Conservation (phyloP, 2,888 invertebrate species). For the Cordylochernes scorpioides region DNA sequence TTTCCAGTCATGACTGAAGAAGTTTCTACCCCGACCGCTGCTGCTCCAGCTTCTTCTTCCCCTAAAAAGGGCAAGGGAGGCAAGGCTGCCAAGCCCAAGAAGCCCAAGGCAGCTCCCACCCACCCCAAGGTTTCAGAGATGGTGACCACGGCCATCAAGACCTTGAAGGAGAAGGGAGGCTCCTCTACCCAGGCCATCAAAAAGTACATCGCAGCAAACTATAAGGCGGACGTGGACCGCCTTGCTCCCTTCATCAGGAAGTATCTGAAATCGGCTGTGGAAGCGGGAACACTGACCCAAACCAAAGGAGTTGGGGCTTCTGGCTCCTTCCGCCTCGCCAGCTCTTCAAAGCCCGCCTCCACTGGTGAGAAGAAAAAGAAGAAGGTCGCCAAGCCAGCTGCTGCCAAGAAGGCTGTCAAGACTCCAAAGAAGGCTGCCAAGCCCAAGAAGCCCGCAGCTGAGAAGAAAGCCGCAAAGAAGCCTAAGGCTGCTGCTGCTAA, state of each 20-base stretch:
- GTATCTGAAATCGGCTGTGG: constrained; percentile 31
- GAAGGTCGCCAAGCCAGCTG: not conserved
- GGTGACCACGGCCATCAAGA: constrained; percentile 29
- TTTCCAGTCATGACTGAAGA: no score
- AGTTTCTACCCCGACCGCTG: no score
- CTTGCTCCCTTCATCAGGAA: constrained; percentile 34
- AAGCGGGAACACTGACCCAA: constrained; percentile 20
- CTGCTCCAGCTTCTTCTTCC: no score
- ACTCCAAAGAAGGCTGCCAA: constrained; percentile 6
- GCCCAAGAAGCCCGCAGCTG: constrained; percentile 5
- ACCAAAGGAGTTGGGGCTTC: constrained; percentile 18
- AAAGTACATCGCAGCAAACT: constrained; percentile 33
- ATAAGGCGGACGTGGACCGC: constrained; percentile 26
- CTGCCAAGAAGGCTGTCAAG: not conserved
- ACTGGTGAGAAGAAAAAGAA: not conserved
- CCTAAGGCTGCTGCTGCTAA: constrained; percentile 6
- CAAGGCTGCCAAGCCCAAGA: constrained; percentile 8
- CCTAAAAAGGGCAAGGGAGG: constrained; percentile 1
- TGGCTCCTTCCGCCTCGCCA: constrained; percentile 17
- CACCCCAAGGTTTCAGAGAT: constrained; percentile 31
- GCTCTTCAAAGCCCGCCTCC: not conserved
- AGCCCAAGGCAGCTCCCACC: constrained; percentile 24
- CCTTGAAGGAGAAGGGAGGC: constrained; percentile 27
- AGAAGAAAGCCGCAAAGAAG: constrained; percentile 8
- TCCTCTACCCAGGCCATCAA: constrained; percentile 33